These are phyloP conservation scores for Trachymyrmex cornetzi DNA, from an alignment of 1,140 invertebrate genomes.

Conservation along the genomic window DNA sequence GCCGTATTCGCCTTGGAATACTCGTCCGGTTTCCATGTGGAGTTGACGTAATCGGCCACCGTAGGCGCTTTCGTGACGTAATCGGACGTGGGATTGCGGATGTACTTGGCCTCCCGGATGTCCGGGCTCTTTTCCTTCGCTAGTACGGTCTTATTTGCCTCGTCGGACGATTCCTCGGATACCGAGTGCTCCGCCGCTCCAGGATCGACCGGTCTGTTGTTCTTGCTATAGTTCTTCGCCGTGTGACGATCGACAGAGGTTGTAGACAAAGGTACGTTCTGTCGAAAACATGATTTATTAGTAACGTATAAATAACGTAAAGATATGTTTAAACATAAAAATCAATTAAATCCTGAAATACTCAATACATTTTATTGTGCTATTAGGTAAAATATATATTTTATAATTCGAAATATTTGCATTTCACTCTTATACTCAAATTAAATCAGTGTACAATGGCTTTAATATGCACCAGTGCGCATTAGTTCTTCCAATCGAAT, in stretches of 20 bases:
- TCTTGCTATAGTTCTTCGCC: conserved; percentile 73
- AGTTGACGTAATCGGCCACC: conserved; percentile 84
- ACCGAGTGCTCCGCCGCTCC: conserved; percentile 72
- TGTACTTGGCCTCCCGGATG: conserved; percentile 84
- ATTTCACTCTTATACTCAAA: too few species aligned
- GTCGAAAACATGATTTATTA: neutral
- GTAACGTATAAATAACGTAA: too few species aligned
- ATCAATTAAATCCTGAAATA: too few species aligned
- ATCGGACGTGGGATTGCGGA: conserved; percentile 83
- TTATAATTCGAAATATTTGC: too few species aligned
- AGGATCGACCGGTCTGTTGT: conserved; percentile 66
- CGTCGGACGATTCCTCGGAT: conserved; percentile 78
- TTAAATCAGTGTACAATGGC: too few species aligned
- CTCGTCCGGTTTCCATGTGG: conserved; percentile 84
- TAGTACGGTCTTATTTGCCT: conserved; percentile 79
- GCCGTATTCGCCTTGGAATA: conserved; percentile 84
- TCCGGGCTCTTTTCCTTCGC: conserved; percentile 83
- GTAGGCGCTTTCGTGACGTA: conserved; percentile 81
- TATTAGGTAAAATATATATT: too few species aligned
- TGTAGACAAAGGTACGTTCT: conserved; percentile 75
- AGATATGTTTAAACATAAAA: too few species aligned
- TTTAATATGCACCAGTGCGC: too few species aligned
- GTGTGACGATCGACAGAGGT: conserved; percentile 72
- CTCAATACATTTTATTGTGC: too few species aligned
- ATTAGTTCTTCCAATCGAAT: too few species aligned